Base-by-base conservation (phyloP, 92 coral and sea anemone genomes). In the Micromussa lordhowensis region DNA sequence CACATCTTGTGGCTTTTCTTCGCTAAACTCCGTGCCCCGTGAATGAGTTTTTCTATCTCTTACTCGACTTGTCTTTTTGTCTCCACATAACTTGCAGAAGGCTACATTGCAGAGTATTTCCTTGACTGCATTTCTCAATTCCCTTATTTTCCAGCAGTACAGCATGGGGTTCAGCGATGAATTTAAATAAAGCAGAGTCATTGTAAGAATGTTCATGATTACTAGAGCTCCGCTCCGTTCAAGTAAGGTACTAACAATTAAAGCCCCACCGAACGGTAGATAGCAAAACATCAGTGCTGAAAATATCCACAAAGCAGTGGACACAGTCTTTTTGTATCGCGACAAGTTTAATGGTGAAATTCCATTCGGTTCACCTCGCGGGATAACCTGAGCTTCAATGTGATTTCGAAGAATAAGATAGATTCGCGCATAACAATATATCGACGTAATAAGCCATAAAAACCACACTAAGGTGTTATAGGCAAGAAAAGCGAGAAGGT, bases 251-350 rank as follows among this genome's bases (percentile, higher is more conserved):
- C 5, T 5, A 17, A 18, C 48, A 34, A 71, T 30, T 40, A 29
- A 71, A 34, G 17, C 10, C 76, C n/a, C 8, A 61, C 68, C 68
- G 24, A 61, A 18, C 14, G 76, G 76, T 32, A 28, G 16, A 22
- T 71, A 71, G 22, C 76, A 29, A 40, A 71, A 31, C 16, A 71
- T 71, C 76, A 71, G 4, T 35, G 76, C 48, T 31, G 24, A 48
- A 14, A 71, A 71, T 31, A 71, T 2, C 48, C 40, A 71, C 40
- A 71, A 15, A 32, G 26, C 26, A 35, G 24, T 71, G 44, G 49
- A 71, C 76, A 71, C 40, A 17, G 76, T 71, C 12, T 29, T 71
- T 32, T 71, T 71, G 76, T 71, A 71, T 71, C 76, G 76, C 26
- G 24, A 32, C 48, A 71, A 16, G 76, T 29, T 32, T 8, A 71